Conservation (phyloP, 1,140 invertebrate species). For the Elysia chlorotica region DNA sequence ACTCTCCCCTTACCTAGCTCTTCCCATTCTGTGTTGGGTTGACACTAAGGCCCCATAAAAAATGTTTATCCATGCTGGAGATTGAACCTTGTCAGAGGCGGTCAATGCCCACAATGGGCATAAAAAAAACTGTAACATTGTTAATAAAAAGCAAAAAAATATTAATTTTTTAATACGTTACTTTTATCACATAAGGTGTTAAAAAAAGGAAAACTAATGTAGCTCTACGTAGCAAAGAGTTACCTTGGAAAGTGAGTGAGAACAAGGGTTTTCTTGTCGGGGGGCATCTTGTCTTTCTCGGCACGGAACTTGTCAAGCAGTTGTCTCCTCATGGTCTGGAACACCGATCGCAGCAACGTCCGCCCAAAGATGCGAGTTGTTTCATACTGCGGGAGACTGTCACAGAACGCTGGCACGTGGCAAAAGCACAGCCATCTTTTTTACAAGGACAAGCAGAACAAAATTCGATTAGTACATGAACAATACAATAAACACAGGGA, state of each 20-base stretch:
- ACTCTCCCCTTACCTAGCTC: no score
- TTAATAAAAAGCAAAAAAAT: no score
- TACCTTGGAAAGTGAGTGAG: conserved; percentile 73
- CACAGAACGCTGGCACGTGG: conserved; percentile 92
- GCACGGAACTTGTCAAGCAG: conserved; percentile 87
- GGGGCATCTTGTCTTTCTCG: conserved; percentile 85
- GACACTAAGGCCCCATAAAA: no score
- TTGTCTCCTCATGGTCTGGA: conserved; percentile 85
- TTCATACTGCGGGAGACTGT: conserved; percentile 87
- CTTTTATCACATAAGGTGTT: no score
- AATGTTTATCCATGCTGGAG: not conserved
- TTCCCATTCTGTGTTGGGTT: no score
- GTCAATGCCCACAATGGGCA: not conserved
- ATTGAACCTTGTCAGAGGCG: not conserved
- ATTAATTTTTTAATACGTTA: no score
- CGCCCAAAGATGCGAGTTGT: conserved; percentile 89
- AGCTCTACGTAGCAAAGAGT: not conserved
- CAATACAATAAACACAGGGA: no score
- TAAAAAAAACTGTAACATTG: no score
- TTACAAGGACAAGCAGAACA: not conserved
- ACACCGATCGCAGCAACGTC: conserved; percentile 83
- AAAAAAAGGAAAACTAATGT: not conserved
- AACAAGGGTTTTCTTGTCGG: conserved; percentile 77
- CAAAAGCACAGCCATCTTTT: conserved; percentile 91
- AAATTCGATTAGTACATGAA: no score